Percentiles rank a stretch among this genome's conserved stretches.
These are phyloP conservation scores for Tupaia tana DNA, from an alignment of 2,113 vertebrate species.

Conservation along the genomic window DNA sequence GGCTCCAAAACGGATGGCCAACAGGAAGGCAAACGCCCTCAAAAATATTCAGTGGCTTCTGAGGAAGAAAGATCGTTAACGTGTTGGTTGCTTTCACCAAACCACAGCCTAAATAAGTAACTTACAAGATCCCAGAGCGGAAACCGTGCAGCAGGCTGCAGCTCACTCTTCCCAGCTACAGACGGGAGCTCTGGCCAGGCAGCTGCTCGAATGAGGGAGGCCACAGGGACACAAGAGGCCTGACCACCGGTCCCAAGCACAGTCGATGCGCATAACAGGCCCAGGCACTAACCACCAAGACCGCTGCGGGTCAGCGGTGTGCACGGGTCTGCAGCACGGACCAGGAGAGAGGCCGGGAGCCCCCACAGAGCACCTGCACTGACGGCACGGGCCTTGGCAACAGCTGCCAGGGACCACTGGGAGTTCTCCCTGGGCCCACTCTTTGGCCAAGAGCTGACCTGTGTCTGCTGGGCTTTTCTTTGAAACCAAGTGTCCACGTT, in stretches of 20 bases:
- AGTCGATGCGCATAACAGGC: not conserved
- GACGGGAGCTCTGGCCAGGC: not conserved
- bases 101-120: conserved; percentile 80
- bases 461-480: not conserved
- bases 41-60: conserved; percentile 72
- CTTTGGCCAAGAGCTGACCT: not conserved
- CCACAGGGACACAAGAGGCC: not conserved
- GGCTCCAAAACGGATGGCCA: conserved; percentile 52
- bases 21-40: conserved; percentile 41
- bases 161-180: conserved; percentile 49
- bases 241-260: not conserved
- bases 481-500: conserved; percentile 14
- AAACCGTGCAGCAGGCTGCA: conserved; percentile 57
- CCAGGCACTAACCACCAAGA: not conserved
- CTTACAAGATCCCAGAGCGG: conserved; percentile 68
- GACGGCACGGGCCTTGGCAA: not conserved
- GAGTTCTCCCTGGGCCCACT: not conserved
- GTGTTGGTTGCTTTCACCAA: conserved; percentile 78
- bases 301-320: not conserved
- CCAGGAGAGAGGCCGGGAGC: not conserved
- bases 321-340: not conserved
- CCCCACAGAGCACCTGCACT: not conserved
- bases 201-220: not conserved
- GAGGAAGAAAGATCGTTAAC: conserved; percentile 65
- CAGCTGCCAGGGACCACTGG: not conserved